Percentiles rank a stretch among this genome's conserved stretches.
Evolutionary conservation across 2,888 invertebrate genomes (phyloP).

Genomic region (Onchidella celtica): DNA sequence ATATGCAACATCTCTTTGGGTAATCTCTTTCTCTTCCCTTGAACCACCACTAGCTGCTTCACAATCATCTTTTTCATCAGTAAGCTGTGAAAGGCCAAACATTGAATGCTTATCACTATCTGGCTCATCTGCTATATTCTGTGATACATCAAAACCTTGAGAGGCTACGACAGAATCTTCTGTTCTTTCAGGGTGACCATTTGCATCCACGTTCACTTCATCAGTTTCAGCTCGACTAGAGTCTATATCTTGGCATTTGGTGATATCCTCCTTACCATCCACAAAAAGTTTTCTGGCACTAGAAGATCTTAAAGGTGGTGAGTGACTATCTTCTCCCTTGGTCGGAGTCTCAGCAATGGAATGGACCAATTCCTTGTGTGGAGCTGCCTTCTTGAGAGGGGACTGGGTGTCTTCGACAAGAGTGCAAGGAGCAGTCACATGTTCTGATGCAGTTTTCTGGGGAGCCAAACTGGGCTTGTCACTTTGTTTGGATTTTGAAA

Average conservation of each 20-base stretch:
- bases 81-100: slow-evolving; percentile 36
- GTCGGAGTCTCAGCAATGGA: slow-evolving; percentile 68
- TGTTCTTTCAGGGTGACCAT: no score
- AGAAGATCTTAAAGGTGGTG: slow-evolving; percentile 49
- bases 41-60: not conserved
- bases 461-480: not conserved
- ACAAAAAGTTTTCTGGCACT: slow-evolving; percentile 64
- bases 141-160: slow-evolving; percentile 24
- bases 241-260: not conserved
- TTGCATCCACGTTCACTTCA: slow-evolving; percentile 18
- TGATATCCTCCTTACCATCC: slow-evolving; percentile 17
- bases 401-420: slow-evolving; percentile 73
- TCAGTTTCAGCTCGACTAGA: not conserved
- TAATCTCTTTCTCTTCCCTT: not conserved
- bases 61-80: not conserved
- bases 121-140: not conserved
- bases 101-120: not conserved
- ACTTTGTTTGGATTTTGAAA: not conserved
- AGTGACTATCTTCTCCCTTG: slow-evolving; percentile 51
- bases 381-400: slow-evolving; percentile 57
- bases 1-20: not conserved
- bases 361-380: not conserved
- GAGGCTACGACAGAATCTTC: slow-evolving; percentile 4
- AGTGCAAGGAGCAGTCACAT: slow-evolving; percentile 34
- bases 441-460: slow-evolving; percentile 39